Percentiles rank a stretch among this genome's conserved stretches.
Evolutionary conservation across 2,113 vertebrate species (phyloP).

Genomic region (Gymnocephalus cernua): DNA sequence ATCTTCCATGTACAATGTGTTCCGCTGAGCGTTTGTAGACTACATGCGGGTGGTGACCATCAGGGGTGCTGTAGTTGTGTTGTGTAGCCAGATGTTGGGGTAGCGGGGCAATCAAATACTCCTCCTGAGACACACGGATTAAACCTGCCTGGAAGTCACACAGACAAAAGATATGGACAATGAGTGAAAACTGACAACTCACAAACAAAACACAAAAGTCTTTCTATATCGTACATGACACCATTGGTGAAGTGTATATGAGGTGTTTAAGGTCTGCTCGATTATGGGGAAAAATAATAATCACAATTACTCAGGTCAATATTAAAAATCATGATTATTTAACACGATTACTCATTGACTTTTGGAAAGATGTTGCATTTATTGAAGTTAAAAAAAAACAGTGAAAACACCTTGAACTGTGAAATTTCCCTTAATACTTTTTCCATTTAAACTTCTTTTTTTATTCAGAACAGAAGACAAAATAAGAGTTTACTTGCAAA

Average conservation of each 20-base stretch:
- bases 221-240: not conserved
- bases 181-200: not conserved
- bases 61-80: constrained; percentile 90
- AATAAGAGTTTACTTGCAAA: too few relatives aligned
- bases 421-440: too few relatives aligned
- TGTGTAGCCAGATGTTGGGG: constrained; percentile 89
- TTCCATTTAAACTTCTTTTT: too few relatives aligned
- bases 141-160: constrained; percentile 91
- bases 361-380: too few relatives aligned
- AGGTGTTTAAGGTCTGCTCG: too few relatives aligned
- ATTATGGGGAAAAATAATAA: too few relatives aligned
- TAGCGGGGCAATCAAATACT: constrained; percentile 94
- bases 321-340: too few relatives aligned
- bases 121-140: constrained; percentile 89
- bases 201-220: constrained; percentile 58
- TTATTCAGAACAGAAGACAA: too few relatives aligned
- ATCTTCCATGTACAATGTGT: constrained; percentile 78
- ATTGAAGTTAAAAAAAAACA: too few relatives aligned
- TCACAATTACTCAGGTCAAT: too few relatives aligned
- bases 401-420: too few relatives aligned
- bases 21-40: constrained; percentile 94
- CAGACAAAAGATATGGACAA: constrained; percentile 34
- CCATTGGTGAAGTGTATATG: not conserved
- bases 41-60: constrained; percentile 92
- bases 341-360: too few relatives aligned